Conservation (phyloP, 2,797 vertebrate species). For the Darevskia nairensis region DNA sequence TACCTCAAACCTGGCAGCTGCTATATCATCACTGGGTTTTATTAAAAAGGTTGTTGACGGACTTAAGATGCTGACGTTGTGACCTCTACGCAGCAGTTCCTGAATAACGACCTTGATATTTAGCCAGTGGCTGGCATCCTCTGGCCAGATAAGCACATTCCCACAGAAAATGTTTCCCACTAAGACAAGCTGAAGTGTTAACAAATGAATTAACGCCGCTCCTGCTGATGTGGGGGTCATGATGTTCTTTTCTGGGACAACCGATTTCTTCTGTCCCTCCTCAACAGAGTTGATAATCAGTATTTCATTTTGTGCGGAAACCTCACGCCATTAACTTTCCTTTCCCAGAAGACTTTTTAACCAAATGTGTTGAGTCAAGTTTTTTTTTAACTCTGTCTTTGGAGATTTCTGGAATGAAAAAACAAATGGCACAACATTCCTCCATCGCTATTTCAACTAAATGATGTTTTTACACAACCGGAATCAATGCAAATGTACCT, state of each 20-base stretch:
- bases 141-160: constrained; percentile 87
- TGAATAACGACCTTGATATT: constrained; percentile 83
- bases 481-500: too few species aligned
- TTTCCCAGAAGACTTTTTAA: too few species aligned
- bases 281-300: too few species aligned
- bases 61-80: constrained; percentile 80
- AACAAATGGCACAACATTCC: not conserved
- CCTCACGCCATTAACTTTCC: too few species aligned
- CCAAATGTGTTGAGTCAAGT: too few species aligned
- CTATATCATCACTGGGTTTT: constrained; percentile 57
- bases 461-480: too few species aligned
- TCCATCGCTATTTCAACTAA: constrained; percentile 8
- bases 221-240: constrained; percentile 34
- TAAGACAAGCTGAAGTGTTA: constrained; percentile 65
- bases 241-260: constrained; percentile 7
- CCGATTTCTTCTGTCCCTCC: not conserved
- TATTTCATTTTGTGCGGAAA: too few species aligned
- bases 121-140: constrained; percentile 88
- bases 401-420: constrained; percentile 51
- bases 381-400: too few species aligned
- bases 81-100: constrained; percentile 78
- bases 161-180: constrained; percentile 69
- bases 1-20: constrained; percentile 64
- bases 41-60: constrained; percentile 78
- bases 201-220: constrained; percentile 33